Evolutionary conservation across 30 jellyfish, hydroid and myxozoan species (phyloP), one percentile per base, ranked within the genome.

Genomic region (Hydractinia echinata): DNA sequence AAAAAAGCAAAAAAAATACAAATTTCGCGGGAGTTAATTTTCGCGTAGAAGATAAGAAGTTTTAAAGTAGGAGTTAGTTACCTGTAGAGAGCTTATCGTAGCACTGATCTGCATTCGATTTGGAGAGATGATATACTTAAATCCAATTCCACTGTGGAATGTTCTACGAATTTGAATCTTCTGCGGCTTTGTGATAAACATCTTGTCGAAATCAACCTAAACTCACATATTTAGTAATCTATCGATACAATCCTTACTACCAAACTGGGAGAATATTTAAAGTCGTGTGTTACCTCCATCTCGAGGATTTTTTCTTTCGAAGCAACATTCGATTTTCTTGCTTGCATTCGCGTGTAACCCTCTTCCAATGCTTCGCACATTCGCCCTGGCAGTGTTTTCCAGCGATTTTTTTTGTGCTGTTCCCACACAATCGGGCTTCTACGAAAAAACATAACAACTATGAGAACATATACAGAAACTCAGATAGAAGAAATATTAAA

Each of bases 401-500:
- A 93, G 51, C 99, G 95, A 44, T 76, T 87, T 54, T 82, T 87
- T 69, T 81, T 89, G 15, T 49, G 82, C 71, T 88, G 89, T 68
- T 93, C 99, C 99, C 99, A 93, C 52, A 83, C 89, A 11, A 88
- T 86, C 61, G 79, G 84, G 56, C 99, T 93, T 95, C 99, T 93
- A 4, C 8, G 66, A 53, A 50, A 73, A 77, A 11, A 60, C 16
- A 51, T 21, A 1, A 30, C 20, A 13, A 64, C 16, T 4, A 64
- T 7, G 60, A 71, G 21, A 16, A 30, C 79, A 30, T 1, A 30
- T 0, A 30, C 44, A 30, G 44, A 30, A 58, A 58, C 69, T 11
- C 15, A 58, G 19, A 58, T 11, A 68, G 13, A 14, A 15, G 4
- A 68, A 15, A 11, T 11, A 30, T 11, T 11, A 30, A 16, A 68